Evolutionary conservation across 2,113 vertebrate species (phyloP).

Genomic region (Phoenicopterus ruber): DNA sequence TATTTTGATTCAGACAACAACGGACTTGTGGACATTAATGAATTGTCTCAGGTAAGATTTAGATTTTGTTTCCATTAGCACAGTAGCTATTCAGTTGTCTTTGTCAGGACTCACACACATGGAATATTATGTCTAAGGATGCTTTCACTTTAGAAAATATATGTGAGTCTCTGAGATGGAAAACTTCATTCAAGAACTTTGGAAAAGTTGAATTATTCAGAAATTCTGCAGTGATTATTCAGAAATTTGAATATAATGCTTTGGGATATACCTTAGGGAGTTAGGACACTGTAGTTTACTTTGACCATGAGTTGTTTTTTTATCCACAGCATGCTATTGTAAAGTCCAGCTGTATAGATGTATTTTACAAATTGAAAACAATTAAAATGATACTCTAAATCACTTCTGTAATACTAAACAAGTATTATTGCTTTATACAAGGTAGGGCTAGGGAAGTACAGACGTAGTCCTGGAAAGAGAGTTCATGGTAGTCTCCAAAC

Average conservation of each 20-base stretch:
- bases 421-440: background rate
- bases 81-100: background rate
- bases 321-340: fast-evolving
- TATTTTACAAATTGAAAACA: background rate
- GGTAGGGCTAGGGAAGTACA: background rate
- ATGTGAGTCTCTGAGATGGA: background rate
- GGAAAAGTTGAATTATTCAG: background rate
- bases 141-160: background rate
- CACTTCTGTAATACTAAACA: background rate
- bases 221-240: background rate
- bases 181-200: background rate
- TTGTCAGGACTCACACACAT: background rate
- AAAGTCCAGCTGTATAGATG: background rate
- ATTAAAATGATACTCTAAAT: background rate
- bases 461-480: background rate
- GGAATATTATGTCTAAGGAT: background rate
- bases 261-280: background rate
- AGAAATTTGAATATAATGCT: background rate
- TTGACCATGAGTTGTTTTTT: background rate
- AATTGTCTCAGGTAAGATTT: conserved; percentile 88
- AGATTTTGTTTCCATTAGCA: background rate
- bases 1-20: conserved; percentile 87
- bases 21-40: conserved; percentile 83
- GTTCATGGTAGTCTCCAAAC: background rate
- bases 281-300: background rate